Evolutionary conservation across 2,888 invertebrate genomes (phyloP), one percentile per base, ranked within the genome.

Genomic region (Dorcus hopei): DNA sequence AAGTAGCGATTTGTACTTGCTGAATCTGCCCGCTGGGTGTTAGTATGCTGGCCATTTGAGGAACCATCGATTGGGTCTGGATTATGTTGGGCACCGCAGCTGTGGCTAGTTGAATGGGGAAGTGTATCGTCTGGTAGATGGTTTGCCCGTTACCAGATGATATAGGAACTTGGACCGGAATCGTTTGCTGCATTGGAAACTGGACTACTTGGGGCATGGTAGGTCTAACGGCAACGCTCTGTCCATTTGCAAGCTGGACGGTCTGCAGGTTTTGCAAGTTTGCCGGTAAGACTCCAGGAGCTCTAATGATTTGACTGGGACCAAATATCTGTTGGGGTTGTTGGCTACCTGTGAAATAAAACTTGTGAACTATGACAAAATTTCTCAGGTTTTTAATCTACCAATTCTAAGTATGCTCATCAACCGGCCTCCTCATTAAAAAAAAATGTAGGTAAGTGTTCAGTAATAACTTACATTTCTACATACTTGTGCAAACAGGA

Each of bases 101-200:
- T 0, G 85, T 81, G 42, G 89, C 80, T 45, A 93, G 86, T 77
- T 95, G 95, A 14, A 96, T 83, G 0, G 97, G 97, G 70, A 97
- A 88, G 76, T 97, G 96, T 1, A 97, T 90, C 0, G 97, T 96
- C 77, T 97, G 97, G 78, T 95, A 92, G 59, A 97, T 89, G 0
- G 97, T 96, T 79, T 97, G 96, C 0, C 97, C 97, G 76, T 90
- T 91, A 19, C 76, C 80, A 54, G 90, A 87, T 50, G 88, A 87
- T 63, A 95, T 92, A 1, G 95, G 95, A 61, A 95, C 92, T 77
- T 96, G 96, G 3, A 96, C 92, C 0, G 94, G 93, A 52, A 95
- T 92, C 59, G 92, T 88, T 71, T 88, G 89, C 72, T 87, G 87
- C 79, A 86, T 82, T 2, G 87, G 86, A 61, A 88, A 86, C 77